Conservation (phyloP, 2,888 invertebrate genomes). For the Acleris literana region DNA sequence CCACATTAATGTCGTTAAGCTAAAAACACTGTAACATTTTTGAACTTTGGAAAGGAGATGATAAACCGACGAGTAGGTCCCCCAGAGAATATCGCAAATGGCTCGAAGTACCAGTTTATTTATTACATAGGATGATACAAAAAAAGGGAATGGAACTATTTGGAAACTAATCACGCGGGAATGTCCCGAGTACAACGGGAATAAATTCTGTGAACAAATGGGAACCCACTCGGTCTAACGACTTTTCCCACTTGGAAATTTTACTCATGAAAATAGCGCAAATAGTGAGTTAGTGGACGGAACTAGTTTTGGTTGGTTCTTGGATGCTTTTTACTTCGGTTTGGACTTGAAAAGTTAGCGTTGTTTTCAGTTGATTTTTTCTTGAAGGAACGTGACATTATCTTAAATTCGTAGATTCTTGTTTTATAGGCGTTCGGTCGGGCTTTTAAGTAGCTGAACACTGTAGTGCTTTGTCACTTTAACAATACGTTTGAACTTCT, state of each 20-base stretch:
- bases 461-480: too few species aligned
- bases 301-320: conserved; percentile 18
- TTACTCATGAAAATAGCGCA: conserved; percentile 22
- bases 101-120: conserved; percentile 10
- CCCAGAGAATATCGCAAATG: neutral
- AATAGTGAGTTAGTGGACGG: conserved; percentile 21
- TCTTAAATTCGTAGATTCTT: too few species aligned
- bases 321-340: neutral
- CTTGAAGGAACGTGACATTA: too few species aligned
- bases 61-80: neutral
- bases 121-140: conserved; percentile 23
- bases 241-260: conserved; percentile 29
- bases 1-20: too few species aligned
- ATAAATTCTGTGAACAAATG: conserved; percentile 26
- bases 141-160: conserved; percentile 29
- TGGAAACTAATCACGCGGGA: conserved; percentile 28
- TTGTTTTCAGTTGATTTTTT: neutral
- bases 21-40: too few species aligned
- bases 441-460: too few species aligned
- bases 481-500: too few species aligned
- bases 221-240: conserved; percentile 15
- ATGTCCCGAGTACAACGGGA: conserved; percentile 17
- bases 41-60: too few species aligned
- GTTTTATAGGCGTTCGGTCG: too few species aligned
- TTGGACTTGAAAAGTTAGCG: neutral